Percentiles rank a stretch among this genome's conserved stretches.
phyloP scores from a whole-genome alignment of 2,888 invertebrate species.

The Muschampia plurimacula region DNA sequence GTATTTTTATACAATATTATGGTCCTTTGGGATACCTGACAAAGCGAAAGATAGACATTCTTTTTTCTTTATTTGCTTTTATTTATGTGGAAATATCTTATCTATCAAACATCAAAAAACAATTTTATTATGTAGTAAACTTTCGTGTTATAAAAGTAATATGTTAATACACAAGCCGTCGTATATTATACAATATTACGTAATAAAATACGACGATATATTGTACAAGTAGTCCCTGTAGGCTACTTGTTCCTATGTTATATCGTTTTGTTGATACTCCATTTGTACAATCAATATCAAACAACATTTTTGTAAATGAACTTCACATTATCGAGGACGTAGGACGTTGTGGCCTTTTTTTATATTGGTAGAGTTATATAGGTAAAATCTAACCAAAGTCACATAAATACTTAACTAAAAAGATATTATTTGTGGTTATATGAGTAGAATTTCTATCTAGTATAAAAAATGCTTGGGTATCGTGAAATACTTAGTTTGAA shows the following conservation, averaged over 20 bases:
- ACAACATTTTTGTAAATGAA: no score
- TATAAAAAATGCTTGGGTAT: no score
- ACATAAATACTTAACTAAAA: no score
- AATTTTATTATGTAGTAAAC: neutral
- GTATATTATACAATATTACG: neutral
- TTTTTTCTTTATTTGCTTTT: neutral
- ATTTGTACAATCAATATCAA: no score
- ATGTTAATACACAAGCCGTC: neutral
- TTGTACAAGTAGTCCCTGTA: neutral
- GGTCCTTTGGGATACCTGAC: neutral
- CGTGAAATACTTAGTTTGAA: no score
- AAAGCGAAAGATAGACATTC: neutral
- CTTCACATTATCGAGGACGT: no score
- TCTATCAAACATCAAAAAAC: neutral
- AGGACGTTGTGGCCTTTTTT: no score
- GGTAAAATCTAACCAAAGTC: no score
- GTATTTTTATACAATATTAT: conserved; percentile 21
- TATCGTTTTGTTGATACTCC: neutral
- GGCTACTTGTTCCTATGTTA: neutral
- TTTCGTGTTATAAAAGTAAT: neutral
- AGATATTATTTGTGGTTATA: no score
- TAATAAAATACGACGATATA: neutral
- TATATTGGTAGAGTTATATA: no score
- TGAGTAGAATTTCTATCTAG: no score
- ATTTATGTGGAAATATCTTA: neutral